These are phyloP conservation scores for Acanthopagrus latus DNA, from an alignment of 2,797 vertebrate species.

Conservation along the genomic window DNA sequence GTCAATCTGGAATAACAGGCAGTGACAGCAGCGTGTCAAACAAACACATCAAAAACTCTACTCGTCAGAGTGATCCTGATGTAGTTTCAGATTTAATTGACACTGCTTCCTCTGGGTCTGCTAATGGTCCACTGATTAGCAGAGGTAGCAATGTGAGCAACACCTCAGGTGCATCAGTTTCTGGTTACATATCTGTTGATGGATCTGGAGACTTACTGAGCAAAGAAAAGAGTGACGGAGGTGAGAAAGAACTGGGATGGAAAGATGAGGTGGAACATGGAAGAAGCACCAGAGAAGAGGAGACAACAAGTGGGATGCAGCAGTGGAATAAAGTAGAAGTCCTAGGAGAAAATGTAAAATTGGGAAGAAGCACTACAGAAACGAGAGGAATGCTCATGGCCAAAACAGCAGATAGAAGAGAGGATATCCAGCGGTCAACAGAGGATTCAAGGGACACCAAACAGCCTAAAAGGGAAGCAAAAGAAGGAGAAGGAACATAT, in stretches of 20 bases:
- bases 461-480: slow-evolving; percentile 41
- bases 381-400: not conserved
- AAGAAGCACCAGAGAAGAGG: slow-evolving; percentile 50
- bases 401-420: slow-evolving; percentile 34
- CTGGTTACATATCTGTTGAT: slow-evolving; percentile 59
- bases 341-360: slow-evolving; percentile 39
- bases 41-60: slow-evolving; percentile 42
- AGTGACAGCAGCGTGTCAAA: slow-evolving; percentile 43
- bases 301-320: slow-evolving; percentile 32
- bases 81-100: slow-evolving; percentile 55
- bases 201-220: slow-evolving; percentile 20
- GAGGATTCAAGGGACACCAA: slow-evolving; percentile 25
- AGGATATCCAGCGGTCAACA: slow-evolving; percentile 32
- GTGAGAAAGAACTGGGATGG: slow-evolving; percentile 49
- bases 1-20: not conserved
- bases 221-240: slow-evolving; percentile 41
- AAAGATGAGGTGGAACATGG: slow-evolving; percentile 60
- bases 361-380: slow-evolving; percentile 48
- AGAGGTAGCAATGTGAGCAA: slow-evolving; percentile 52
- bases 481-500: slow-evolving; percentile 45
- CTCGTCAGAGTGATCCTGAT: slow-evolving; percentile 51
- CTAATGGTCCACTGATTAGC: slow-evolving; percentile 26
- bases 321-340: not conserved
- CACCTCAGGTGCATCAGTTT: slow-evolving; percentile 55
- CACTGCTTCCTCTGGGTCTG: slow-evolving; percentile 51